A percentile compares a stretch with the other conserved stretches of the same genome.
phyloP scores from a whole-genome alignment of 30 jellyfish, hydroid and myxozoan species.

The Haliclystus octoradiatus region DNA sequence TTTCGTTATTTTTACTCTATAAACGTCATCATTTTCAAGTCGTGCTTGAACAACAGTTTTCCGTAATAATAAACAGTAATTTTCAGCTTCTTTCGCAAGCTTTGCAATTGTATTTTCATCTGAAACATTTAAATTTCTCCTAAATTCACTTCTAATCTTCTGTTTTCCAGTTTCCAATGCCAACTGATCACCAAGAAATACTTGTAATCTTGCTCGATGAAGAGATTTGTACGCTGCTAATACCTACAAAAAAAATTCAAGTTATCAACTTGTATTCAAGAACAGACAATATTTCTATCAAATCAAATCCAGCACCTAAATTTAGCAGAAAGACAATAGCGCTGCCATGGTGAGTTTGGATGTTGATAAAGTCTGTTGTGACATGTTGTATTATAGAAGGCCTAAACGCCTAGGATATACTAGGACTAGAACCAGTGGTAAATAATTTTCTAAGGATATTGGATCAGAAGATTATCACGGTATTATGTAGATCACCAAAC shows the following conservation, averaged over 20 bases:
- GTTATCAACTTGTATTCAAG: too few relatives aligned
- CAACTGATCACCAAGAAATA: slow-evolving; percentile 35
- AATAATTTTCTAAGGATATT: too few relatives aligned
- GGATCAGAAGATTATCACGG: too few relatives aligned
- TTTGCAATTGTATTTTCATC: slow-evolving; percentile 7
- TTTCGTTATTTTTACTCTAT: slow-evolving; percentile 31
- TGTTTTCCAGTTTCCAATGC: slow-evolving; percentile 59
- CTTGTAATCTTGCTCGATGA: slow-evolving; percentile 60
- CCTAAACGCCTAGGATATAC: too few relatives aligned
- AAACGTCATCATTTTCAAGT: slow-evolving; percentile 26
- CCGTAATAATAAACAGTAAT: slow-evolving; percentile 27
- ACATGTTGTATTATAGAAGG: too few relatives aligned
- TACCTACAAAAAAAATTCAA: slow-evolving; percentile 41
- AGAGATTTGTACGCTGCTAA: slow-evolving; percentile 45
- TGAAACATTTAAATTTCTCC: slow-evolving; percentile 17
- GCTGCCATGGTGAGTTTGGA: too few relatives aligned
- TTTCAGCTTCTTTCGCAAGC: slow-evolving; percentile 45
- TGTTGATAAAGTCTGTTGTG: too few relatives aligned
- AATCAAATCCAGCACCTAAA: too few relatives aligned
- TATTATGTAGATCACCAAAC: too few relatives aligned
- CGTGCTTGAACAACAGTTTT: slow-evolving; percentile 56
- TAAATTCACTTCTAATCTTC: slow-evolving; percentile 51
- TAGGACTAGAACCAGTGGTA: too few relatives aligned
- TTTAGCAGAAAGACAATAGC: too few relatives aligned
- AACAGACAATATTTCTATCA: too few relatives aligned